Percentiles rank a stretch among this genome's conserved stretches.
Conservation (phyloP, 2,113 vertebrate species). For the Pitta sordida region DNA sequence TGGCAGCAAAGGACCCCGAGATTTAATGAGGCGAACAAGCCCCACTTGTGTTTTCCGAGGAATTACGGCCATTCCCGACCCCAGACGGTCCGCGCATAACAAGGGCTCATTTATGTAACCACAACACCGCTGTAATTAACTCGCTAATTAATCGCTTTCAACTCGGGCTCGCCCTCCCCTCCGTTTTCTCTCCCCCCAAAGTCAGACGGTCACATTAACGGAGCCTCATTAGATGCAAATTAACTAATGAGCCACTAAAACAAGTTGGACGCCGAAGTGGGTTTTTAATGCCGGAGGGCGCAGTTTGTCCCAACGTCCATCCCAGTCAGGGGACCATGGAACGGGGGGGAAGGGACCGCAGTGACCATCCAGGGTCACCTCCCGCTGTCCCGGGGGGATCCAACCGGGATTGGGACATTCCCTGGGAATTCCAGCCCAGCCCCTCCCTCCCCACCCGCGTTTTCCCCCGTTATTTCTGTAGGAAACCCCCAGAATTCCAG, state of each 20-base stretch:
- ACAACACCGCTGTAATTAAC: slow-evolving; percentile 69
- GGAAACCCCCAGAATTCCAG: too few species aligned
- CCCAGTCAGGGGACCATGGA: fast-evolving
- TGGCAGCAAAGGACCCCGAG: neutral
- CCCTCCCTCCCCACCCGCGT: too few species aligned
- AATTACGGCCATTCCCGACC: slow-evolving; percentile 48
- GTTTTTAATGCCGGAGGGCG: too few species aligned
- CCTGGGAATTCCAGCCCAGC: too few species aligned
- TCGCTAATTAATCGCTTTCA: slow-evolving; percentile 75
- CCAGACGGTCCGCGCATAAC: slow-evolving; percentile 18
- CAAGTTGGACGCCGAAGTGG: too few species aligned
- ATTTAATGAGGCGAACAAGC: slow-evolving; percentile 58
- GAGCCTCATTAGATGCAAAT: slow-evolving; percentile 70
- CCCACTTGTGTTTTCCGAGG: neutral
- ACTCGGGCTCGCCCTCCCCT: neutral
- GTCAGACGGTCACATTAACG: slow-evolving; percentile 58
- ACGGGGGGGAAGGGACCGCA: fast-evolving
- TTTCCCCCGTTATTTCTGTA: too few species aligned
- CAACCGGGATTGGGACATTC: too few species aligned
- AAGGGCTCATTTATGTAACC: slow-evolving; percentile 70
- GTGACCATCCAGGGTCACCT: neutral
- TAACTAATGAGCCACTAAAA: slow-evolving; percentile 67
- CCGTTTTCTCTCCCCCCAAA: neutral
- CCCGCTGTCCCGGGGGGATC: too few species aligned
- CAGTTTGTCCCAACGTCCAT: too few species aligned